Conservation (phyloP, 2,888 invertebrate species). For the Alloplasta piceator region DNA sequence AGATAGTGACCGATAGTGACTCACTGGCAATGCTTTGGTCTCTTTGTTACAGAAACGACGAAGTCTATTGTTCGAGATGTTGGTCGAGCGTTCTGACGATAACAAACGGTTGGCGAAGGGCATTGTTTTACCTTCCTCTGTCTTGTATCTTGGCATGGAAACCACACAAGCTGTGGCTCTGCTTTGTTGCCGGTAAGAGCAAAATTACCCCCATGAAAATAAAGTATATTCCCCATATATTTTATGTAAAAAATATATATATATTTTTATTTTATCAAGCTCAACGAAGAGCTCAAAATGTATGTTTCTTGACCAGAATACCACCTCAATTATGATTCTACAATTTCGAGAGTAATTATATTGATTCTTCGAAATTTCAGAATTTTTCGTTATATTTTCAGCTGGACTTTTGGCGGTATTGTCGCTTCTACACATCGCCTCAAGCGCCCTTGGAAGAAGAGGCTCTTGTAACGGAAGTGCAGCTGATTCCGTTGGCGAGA, state of each 20-base stretch:
- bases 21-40: too few species aligned
- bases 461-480: conserved; percentile 68
- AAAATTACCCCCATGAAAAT: neutral
- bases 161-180: conserved; percentile 83
- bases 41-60: conserved; percentile 80
- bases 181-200: conserved; percentile 82
- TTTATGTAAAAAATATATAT: conserved; percentile 18
- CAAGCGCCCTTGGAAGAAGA: conserved; percentile 73
- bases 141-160: conserved; percentile 82
- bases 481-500: conserved; percentile 77
- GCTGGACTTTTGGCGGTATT: conserved; percentile 77
- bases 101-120: conserved; percentile 83
- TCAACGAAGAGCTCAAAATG: neutral
- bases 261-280: neutral
- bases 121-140: conserved; percentile 82
- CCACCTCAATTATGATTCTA: neutral
- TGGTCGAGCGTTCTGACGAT: conserved; percentile 82
- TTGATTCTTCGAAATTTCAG: neutral
- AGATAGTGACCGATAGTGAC: too few species aligned
- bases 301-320: neutral
- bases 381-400: conserved; percentile 58
- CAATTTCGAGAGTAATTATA: neutral
- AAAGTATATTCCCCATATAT: conserved; percentile 27
- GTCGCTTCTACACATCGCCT: conserved; percentile 75
- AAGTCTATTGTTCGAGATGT: conserved; percentile 80